These are phyloP conservation scores for Sphinx pinastri DNA, from an alignment of 2,888 invertebrate species.

Conservation along the genomic window DNA sequence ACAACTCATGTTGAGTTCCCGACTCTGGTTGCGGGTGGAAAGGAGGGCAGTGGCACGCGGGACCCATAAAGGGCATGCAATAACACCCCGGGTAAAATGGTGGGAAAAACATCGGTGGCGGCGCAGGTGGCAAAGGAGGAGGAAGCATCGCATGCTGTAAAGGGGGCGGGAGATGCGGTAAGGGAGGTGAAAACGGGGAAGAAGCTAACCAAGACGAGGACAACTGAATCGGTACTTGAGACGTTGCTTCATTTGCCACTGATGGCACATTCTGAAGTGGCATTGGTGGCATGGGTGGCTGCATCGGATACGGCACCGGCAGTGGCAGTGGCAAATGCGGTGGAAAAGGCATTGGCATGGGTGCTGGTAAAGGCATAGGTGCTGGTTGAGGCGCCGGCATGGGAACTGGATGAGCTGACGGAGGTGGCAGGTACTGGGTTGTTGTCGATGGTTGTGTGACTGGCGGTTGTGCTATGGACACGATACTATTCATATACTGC, in stretches of 20 bases:
- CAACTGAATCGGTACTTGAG: constrained; percentile 27
- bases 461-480: neutral
- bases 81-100: constrained; percentile 17
- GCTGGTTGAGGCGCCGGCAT: neutral
- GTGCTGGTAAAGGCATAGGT: neutral
- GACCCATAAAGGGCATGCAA: neutral
- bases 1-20: neutral
- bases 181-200: neutral
- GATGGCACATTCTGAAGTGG: constrained; percentile 25
- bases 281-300: neutral
- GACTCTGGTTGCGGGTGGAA: constrained; percentile 8
- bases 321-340: constrained; percentile 42
- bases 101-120: constrained; percentile 23
- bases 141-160: neutral
- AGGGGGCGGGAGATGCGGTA: neutral
- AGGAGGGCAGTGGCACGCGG: constrained; percentile 14
- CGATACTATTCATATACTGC: neutral
- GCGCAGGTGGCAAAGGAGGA: constrained; percentile 27
- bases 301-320: neutral
- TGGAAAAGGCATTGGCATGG: constrained; percentile 41
- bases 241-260: no score
- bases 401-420: neutral
- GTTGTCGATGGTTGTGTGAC: neutral
- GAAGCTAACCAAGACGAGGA: constrained; percentile 25
- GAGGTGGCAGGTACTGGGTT: neutral